Base-by-base conservation (phyloP, 1,140 invertebrate genomes). In the Drosophila pandora region DNA sequence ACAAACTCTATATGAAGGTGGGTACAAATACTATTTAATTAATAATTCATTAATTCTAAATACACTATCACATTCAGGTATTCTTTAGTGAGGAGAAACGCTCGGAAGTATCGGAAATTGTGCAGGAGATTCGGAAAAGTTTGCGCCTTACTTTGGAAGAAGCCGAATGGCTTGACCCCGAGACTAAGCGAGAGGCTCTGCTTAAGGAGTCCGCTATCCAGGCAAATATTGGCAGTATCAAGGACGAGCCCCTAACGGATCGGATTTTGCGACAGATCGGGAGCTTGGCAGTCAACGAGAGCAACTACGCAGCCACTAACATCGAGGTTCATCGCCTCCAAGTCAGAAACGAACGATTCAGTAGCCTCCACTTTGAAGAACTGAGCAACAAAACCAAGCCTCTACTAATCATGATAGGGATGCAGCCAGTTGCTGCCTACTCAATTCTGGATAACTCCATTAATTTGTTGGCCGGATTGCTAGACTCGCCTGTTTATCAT, bases 401-500 rank as follows among this genome's bases (percentile, higher is more conserved):
- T 0, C 48, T 88, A 43, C 68, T 50, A 0, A 22, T 79, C 13
- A 4, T 88, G n/a, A 13, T 61, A 12, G 77, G 72, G 0, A 79
- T 90, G 60, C 82, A 90, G 43, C 80, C 84, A 1, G 70, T 76
- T 54, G 75, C 85, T 0, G 76, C 57, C 23, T 91, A 91, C 37
- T 82, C 78, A n/a, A 71, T 76, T 1, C 2, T 85, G 7, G 85
- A 88, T 10, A 90, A 91, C 13, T 84, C 90, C 0, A 91, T 91
- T 0, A 85, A 82, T 62, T 77, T 91, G 0, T 85, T 85, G 90
- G 98, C 98, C 21, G 98, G 98, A 3, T 98, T 99, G 54, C 93
- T 99, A 0, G 97, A 99, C 84, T 94, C 96, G 55, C 98, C 98
- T 0, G 98, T 99, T 79, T 99, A 97, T 92, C 96, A 98, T 79